Percentiles rank a stretch among this genome's conserved stretches.
Conservation (phyloP, 2,113 vertebrate genomes). For the Colistium nudipinnis region DNA sequence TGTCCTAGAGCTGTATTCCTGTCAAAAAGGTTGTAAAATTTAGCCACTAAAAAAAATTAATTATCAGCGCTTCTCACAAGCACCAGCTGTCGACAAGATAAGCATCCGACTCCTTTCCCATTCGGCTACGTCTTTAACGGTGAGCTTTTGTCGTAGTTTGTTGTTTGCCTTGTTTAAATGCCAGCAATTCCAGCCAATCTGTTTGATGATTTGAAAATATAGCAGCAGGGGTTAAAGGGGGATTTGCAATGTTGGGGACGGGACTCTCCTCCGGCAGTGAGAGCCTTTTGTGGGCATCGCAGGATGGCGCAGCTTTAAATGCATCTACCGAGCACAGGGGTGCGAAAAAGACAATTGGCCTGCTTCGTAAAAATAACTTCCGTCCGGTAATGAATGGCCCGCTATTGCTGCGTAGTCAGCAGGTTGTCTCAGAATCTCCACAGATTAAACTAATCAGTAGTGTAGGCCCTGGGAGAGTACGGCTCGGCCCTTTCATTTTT, state of each 20-base stretch:
- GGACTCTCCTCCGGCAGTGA: too few relatives aligned
- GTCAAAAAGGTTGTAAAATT: conserved; percentile 26
- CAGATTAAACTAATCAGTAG: conserved; percentile 8
- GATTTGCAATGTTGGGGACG: not conserved
- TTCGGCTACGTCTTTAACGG: conserved; percentile 17
- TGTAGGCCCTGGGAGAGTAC: not conserved
- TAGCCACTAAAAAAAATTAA: conserved; percentile 6
- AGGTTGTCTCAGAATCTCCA: conserved; percentile 18
- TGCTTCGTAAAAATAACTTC: not conserved
- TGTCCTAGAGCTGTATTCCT: conserved; percentile 24
- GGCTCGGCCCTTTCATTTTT: conserved; percentile 3
- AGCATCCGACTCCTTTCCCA: conserved; percentile 10
- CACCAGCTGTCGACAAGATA: conserved; percentile 47
- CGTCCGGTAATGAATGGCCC: not conserved
- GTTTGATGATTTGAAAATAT: conserved; percentile 19
- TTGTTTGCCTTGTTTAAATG: not conserved
- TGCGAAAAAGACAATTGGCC: conserved; percentile 2
- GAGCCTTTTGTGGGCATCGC: conserved; percentile 10
- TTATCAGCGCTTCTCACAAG: conserved; percentile 21
- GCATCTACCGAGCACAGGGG: not conserved
- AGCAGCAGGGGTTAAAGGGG: conserved; percentile 40
- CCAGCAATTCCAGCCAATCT: not conserved
- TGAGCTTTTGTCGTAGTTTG: not conserved
- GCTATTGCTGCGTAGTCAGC: not conserved
- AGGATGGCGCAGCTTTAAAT: conserved; percentile 8